A percentile compares a stretch with the other conserved stretches of the same genome.
These are phyloP conservation scores for Chiroxiphia lanceolata DNA, from an alignment of 2,797 vertebrate genomes.

Conservation along the genomic window DNA sequence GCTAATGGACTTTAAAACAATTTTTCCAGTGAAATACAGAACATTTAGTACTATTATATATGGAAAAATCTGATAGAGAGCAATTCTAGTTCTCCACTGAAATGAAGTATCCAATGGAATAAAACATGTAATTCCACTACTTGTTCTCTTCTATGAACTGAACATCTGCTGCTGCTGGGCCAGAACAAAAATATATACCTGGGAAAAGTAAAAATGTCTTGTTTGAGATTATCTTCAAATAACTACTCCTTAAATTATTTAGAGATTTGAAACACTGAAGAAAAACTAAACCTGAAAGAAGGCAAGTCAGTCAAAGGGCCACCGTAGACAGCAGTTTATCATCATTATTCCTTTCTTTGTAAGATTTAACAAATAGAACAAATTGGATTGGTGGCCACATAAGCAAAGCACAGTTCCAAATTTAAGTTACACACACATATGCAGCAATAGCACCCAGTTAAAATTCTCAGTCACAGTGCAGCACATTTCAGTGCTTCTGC, in stretches of 20 bases:
- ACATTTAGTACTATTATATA: neutral
- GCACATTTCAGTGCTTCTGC: neutral
- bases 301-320: neutral
- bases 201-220: neutral
- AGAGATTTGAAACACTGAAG: neutral
- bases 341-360: neutral
- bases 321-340: neutral
- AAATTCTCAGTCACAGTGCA: neutral
- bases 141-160: neutral
- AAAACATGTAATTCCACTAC: neutral
- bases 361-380: neutral
- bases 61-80: conserved; percentile 3
- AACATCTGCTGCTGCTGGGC: neutral
- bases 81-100: neutral
- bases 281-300: neutral
- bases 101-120: neutral
- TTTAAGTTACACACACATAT: neutral
- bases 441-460: neutral
- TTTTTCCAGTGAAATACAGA: conserved; percentile 28
- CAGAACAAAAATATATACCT: neutral
- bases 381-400: neutral
- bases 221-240: neutral
- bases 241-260: neutral
- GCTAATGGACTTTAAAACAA: neutral
- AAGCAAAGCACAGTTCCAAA: neutral